phyloP scores from a whole-genome alignment of 2,797 vertebrate genomes.

The Clarias platycephalus region DNA sequence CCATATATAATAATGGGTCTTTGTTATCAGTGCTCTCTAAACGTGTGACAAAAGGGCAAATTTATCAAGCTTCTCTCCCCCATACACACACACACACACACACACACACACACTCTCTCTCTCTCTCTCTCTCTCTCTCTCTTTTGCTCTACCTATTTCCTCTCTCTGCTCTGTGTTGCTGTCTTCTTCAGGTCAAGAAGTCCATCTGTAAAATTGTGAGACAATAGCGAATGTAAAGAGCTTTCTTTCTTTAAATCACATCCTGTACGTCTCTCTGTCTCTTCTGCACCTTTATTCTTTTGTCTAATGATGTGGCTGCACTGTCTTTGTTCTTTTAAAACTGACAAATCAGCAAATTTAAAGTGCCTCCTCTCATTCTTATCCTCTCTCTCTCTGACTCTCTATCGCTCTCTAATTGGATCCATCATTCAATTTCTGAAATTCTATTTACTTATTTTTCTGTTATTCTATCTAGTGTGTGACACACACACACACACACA shows the following conservation, averaged over 20 bases:
- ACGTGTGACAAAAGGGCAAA: constrained; percentile 22
- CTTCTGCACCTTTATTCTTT: background rate
- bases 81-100: too few relatives aligned
- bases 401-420: background rate
- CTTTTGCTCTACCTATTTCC: constrained; percentile 3
- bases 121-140: background rate
- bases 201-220: background rate
- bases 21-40: constrained; percentile 18
- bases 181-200: background rate
- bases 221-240: constrained; percentile 2
- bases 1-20: constrained; percentile 20
- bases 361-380: background rate
- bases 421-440: background rate
- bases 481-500: background rate
- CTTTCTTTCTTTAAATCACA: background rate
- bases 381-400: background rate
- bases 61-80: background rate
- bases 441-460: constrained; percentile 12
- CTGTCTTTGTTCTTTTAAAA: background rate
- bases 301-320: background rate
- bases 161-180: background rate
- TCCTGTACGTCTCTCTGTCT: background rate
- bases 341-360: constrained; percentile 8
- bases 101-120: background rate
- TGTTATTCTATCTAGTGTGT: constrained; percentile 20